phyloP scores from a whole-genome alignment of 1,140 invertebrate species.

The Palaemon carinicauda region DNA sequence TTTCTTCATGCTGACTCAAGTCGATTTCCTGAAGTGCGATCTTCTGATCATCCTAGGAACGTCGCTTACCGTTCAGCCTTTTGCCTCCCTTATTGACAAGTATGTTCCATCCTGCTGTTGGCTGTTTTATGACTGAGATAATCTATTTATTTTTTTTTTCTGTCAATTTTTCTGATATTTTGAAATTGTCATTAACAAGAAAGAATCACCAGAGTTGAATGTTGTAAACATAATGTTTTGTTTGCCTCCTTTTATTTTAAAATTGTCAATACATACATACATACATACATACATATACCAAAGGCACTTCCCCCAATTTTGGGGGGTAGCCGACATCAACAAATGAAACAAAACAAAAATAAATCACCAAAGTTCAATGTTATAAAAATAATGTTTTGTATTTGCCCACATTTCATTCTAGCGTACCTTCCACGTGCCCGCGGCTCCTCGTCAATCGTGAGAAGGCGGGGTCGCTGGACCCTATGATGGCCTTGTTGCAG shows the following conservation, averaged over 20 bases:
- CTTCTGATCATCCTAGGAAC: slow-evolving; percentile 95
- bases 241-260: too few species aligned
- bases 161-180: background rate
- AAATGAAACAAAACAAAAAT: too few species aligned
- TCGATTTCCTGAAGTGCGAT: slow-evolving; percentile 89
- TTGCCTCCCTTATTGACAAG: slow-evolving; percentile 87
- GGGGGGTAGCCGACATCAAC: too few species aligned
- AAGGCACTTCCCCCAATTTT: too few species aligned
- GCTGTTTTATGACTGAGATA: background rate
- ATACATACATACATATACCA: too few species aligned
- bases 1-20: slow-evolving; percentile 73
- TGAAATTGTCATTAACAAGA: background rate
- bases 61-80: slow-evolving; percentile 92
- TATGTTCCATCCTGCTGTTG: slow-evolving; percentile 64
- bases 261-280: too few species aligned
- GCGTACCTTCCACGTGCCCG: slow-evolving; percentile 77
- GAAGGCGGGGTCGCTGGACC: slow-evolving; percentile 72
- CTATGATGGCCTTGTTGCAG: slow-evolving; percentile 62
- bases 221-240: too few species aligned
- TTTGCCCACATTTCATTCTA: slow-evolving; percentile 62
- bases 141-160: background rate
- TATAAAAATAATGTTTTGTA: background rate
- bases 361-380: too few species aligned
- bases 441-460: slow-evolving; percentile 86
- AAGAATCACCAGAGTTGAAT: too few species aligned